Evolutionary conservation across 2,797 vertebrate genomes (phyloP), one percentile per base, ranked within the genome.

Genomic region (Staurois parvus): DNA sequence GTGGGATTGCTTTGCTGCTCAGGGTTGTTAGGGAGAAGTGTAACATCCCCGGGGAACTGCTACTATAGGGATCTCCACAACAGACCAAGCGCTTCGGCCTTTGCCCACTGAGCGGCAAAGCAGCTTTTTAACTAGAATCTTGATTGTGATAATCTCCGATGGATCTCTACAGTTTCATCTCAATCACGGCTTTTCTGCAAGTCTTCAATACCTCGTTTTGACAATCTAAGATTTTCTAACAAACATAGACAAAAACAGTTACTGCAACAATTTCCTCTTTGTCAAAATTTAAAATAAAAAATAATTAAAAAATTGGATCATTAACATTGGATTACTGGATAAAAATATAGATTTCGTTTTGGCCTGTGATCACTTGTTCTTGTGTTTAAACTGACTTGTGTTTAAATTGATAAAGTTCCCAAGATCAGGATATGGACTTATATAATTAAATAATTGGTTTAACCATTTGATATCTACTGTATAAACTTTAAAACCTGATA

Each of bases 21-120:
- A 26, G 64, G 45, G 83, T 52, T 78, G 75, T 72, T 45, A 72
- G 24, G 66, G 52, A 78, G 67, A 84, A 30, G 40, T 72, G 76
- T 29, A 45, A 77, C 59, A 64, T 73, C 76, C 68, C 76, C 10
- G 9, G 52, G 52, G 75, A 78, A n/a, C 52, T 72, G 32, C 75
- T 84, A 45, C 75, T 79, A 69, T 72, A 77, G 67, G 74, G 67
- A 78, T 19, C n/a, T 37, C 32, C 74, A 76, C 62, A 29, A 37
- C 29, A 76, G 81, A 56, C 29, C 74, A 40, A 72, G 52, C 45
- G 17, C 48, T 42, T 19, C 48, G 11, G 48, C 74, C 37, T 42
- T 48, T 30, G 48, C 64, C 40, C 64, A 34, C 77, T n/a, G 30
- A n/a, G 19, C 21, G 17, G 52, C 32, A 64, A 32, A 17, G 26